These are phyloP conservation scores for Solenodon paradoxus DNA, from an alignment of 2,113 vertebrate genomes.

Conservation along the genomic window DNA sequence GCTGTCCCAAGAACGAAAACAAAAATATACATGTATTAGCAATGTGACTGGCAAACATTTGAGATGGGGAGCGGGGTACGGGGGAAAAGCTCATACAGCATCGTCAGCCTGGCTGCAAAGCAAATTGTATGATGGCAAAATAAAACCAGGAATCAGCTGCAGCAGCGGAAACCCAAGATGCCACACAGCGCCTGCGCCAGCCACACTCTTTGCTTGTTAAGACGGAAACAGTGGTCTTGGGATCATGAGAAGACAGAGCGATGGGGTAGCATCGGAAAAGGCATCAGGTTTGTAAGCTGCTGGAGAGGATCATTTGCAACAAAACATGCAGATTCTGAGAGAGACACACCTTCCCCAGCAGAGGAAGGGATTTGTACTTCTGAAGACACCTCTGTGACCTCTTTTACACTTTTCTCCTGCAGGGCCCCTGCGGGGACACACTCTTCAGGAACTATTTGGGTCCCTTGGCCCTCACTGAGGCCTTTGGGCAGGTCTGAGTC, in stretches of 20 bases:
- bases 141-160: conserved; percentile 76
- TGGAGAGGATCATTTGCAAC: conserved; percentile 67
- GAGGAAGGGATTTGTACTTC: conserved; percentile 79
- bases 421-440: conserved; percentile 83
- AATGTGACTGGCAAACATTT: conserved; percentile 93
- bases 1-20: conserved; percentile 81
- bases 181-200: conserved; percentile 74
- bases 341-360: conserved; percentile 92
- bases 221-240: conserved; percentile 77
- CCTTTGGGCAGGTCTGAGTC: conserved; percentile 85
- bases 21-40: conserved; percentile 85
- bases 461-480: conserved; percentile 84
- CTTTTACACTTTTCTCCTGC: conserved; percentile 84
- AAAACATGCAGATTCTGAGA: conserved; percentile 89
- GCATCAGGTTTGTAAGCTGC: conserved; percentile 73
- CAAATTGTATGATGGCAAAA: conserved; percentile 83
- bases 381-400: conserved; percentile 84
- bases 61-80: conserved; percentile 76
- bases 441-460: conserved; percentile 81
- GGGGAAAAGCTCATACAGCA: conserved; percentile 80
- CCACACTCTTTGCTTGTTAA: conserved; percentile 73
- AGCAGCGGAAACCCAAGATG: conserved; percentile 82
- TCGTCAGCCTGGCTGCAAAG: conserved; percentile 86
- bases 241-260: conserved; percentile 70
- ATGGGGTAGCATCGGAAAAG: conserved; percentile 78